A percentile compares a stretch with the other conserved stretches of the same genome.
Evolutionary conservation across 2,113 vertebrate genomes (phyloP).

Genomic region (Boleophthalmus pectinirostris): DNA sequence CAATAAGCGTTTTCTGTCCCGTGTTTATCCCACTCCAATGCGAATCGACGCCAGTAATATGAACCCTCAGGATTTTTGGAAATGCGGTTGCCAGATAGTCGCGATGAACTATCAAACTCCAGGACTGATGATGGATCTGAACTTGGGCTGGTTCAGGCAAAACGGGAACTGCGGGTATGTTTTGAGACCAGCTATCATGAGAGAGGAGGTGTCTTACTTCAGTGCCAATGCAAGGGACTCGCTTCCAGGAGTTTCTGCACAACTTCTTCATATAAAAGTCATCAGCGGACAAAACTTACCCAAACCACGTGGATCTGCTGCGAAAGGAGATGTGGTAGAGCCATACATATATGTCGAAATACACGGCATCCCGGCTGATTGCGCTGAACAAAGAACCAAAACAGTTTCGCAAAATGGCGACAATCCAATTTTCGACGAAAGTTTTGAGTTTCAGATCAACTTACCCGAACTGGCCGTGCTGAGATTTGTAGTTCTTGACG

Average conservation of each 20-base stretch:
- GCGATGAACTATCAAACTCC: constrained; percentile 94
- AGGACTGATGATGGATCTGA: constrained; percentile 93
- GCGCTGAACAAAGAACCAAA: constrained; percentile 89
- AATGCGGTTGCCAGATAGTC: constrained; percentile 93
- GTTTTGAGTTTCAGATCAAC: constrained; percentile 93
- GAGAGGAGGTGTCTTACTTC: constrained; percentile 93
- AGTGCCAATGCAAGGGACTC: constrained; percentile 91
- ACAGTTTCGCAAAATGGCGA: constrained; percentile 89
- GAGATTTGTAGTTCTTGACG: constrained; percentile 89
- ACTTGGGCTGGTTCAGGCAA: constrained; percentile 89
- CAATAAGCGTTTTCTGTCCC: constrained; percentile 90
- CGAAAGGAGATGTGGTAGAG: constrained; percentile 91
- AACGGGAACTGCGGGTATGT: constrained; percentile 92
- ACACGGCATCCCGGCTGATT: constrained; percentile 89
- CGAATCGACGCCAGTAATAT: constrained; percentile 93
- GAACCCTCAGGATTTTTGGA: constrained; percentile 96
- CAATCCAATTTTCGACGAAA: constrained; percentile 91
- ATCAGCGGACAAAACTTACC: constrained; percentile 93
- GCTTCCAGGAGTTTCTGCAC: constrained; percentile 87
- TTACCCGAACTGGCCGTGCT: constrained; percentile 87
- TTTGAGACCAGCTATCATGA: constrained; percentile 89
- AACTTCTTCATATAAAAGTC: constrained; percentile 89
- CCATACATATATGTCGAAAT: constrained; percentile 92
- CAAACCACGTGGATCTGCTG: constrained; percentile 89
- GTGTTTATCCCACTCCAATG: constrained; percentile 89